Evolutionary conservation across 2,113 vertebrate genomes (phyloP).

Genomic region (Zapus hudsonius): DNA sequence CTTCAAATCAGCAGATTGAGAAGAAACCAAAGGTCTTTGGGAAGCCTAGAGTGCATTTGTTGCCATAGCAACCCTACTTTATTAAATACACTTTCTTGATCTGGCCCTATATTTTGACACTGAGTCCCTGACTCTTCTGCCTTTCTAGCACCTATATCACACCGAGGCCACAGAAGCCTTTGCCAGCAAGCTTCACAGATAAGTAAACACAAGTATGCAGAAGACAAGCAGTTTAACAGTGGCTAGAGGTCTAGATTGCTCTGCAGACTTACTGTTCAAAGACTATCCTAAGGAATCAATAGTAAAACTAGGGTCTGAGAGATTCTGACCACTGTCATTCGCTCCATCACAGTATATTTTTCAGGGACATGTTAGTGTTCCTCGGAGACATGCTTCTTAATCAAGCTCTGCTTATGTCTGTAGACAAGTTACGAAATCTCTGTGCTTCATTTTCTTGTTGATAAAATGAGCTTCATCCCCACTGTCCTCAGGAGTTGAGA

Average conservation of each 20-base stretch:
- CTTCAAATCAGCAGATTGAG: too few relatives aligned
- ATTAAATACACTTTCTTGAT: not conserved
- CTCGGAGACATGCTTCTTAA: not conserved
- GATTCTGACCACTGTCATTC: not conserved
- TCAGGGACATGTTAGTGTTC: not conserved
- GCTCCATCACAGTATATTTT: not conserved
- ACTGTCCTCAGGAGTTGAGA: not conserved
- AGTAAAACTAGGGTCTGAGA: not conserved
- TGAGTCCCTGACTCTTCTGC: not conserved
- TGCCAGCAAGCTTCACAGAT: not conserved
- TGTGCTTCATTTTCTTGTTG: slow-evolving; percentile 21
- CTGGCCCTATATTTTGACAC: not conserved
- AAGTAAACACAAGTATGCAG: not conserved
- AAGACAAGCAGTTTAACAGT: not conserved
- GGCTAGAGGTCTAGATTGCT: not conserved
- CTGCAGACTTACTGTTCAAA: not conserved
- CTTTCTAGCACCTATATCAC: not conserved
- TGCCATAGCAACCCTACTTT: not conserved
- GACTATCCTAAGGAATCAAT: not conserved
- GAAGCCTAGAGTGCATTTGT: not conserved
- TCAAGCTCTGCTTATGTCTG: slow-evolving; percentile 6
- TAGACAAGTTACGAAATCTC: slow-evolving; percentile 3
- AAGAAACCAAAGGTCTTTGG: not conserved
- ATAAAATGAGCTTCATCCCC: not conserved
- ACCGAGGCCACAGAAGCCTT: not conserved